These are phyloP conservation scores for Anoura caudifer DNA, from an alignment of 2,113 vertebrate species.

Conservation along the genomic window DNA sequence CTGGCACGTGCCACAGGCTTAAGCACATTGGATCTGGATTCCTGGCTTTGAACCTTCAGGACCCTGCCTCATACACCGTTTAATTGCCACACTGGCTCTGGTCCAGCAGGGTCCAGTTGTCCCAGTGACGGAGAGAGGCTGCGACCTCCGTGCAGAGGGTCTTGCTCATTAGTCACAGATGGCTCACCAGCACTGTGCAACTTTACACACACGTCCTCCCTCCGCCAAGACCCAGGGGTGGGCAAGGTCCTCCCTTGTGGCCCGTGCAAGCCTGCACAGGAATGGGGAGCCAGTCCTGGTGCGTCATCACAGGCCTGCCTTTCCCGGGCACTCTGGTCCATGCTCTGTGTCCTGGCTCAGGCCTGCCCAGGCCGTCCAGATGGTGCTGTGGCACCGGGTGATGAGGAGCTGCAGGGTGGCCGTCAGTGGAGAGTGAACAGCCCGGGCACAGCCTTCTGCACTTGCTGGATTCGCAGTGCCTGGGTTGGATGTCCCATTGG, in stretches of 20 bases:
- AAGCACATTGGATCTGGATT: background rate
- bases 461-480: accelerated
- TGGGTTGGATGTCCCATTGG: background rate
- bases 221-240: background rate
- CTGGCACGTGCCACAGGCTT: too few relatives aligned
- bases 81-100: background rate
- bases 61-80: background rate
- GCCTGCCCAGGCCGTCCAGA: background rate
- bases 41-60: background rate
- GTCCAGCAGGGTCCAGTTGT: too few relatives aligned
- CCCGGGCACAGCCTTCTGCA: background rate
- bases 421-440: background rate
- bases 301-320: background rate
- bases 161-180: background rate
- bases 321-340: accelerated
- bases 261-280: too few relatives aligned
- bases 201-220: background rate
- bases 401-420: background rate
- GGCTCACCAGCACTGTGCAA: background rate
- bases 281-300: too few relatives aligned
- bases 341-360: accelerated
- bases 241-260: background rate
- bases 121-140: background rate
- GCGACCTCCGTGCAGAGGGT: accelerated
- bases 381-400: too few relatives aligned